These are phyloP conservation scores for Orius laevigatus DNA, from an alignment of 1,140 invertebrate genomes.

Conservation along the genomic window DNA sequence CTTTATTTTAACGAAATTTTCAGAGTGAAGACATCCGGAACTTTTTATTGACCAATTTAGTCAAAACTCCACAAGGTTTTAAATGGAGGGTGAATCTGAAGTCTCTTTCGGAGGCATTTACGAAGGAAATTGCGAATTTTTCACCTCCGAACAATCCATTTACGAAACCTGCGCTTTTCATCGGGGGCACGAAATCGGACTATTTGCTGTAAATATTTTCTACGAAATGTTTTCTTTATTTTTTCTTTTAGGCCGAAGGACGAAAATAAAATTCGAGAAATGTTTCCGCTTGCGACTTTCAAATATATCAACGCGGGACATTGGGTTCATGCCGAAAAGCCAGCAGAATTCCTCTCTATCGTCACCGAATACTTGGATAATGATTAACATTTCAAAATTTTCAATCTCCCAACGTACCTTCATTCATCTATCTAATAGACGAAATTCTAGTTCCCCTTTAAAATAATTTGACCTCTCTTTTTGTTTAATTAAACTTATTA, in stretches of 20 bases:
- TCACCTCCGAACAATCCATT: conserved; percentile 36
- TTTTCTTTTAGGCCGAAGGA: conserved; percentile 38
- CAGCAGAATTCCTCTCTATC: conserved; percentile 49
- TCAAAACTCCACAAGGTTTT: conserved; percentile 40
- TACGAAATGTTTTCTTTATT: background rate
- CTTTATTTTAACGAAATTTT: conserved; percentile 9
- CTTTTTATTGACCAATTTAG: conserved; percentile 66
- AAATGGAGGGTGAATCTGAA: conserved; percentile 60
- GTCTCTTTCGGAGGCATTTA: conserved; percentile 42
- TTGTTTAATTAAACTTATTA: too few relatives aligned
- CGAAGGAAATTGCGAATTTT: conserved; percentile 43
- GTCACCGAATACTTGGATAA: conserved; percentile 16
- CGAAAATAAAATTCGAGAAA: conserved; percentile 43
- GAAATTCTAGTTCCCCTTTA: too few relatives aligned
- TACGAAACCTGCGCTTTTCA: conserved; percentile 55
- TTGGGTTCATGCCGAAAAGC: conserved; percentile 84
- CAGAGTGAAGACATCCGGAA: conserved; percentile 34
- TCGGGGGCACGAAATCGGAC: conserved; percentile 61
- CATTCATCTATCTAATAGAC: too few relatives aligned
- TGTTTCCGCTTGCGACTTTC: conserved; percentile 64
- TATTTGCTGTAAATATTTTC: conserved; percentile 48
- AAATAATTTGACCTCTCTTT: too few relatives aligned
- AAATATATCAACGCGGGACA: conserved; percentile 69
- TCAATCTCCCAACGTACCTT: too few relatives aligned
- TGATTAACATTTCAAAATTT: conserved; percentile 1